phyloP scores from a whole-genome alignment of 2,797 vertebrate genomes.

The Alfaro cultratus region DNA sequence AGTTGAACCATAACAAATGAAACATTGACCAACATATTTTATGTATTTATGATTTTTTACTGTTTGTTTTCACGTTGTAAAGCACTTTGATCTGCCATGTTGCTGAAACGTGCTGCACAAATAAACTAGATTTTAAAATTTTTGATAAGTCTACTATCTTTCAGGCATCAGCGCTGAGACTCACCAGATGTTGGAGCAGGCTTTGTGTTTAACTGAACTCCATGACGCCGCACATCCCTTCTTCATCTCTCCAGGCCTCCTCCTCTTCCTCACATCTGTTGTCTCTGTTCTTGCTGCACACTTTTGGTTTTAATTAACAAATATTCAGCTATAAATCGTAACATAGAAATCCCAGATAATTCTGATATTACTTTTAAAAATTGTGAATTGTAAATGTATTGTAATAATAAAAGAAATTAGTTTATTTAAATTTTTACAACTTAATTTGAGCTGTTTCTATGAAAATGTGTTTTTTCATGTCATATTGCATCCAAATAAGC shows the following conservation, averaged over 20 bases:
- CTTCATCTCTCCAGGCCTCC: slow-evolving; percentile 32
- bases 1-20: too few species aligned
- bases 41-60: too few species aligned
- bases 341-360: background rate
- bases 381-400: background rate
- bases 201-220: slow-evolving; percentile 67
- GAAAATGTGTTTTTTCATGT: background rate
- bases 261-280: slow-evolving; percentile 45
- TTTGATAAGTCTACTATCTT: slow-evolving; percentile 23
- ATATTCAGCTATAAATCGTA: background rate
- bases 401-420: background rate
- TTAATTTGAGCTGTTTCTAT: background rate
- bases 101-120: too few species aligned
- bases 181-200: slow-evolving; percentile 68
- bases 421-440: background rate
- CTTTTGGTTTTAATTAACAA: slow-evolving; percentile 67
- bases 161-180: slow-evolving; percentile 72
- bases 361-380: background rate
- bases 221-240: slow-evolving; percentile 35
- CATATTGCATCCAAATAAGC: background rate
- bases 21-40: too few species aligned
- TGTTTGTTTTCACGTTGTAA: too few species aligned
- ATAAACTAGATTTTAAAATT: too few species aligned
- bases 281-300: slow-evolving; percentile 71
- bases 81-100: too few species aligned